Evolutionary conservation across 2,797 vertebrate species (phyloP).

Genomic region (Dendrocincla fuliginosa): DNA sequence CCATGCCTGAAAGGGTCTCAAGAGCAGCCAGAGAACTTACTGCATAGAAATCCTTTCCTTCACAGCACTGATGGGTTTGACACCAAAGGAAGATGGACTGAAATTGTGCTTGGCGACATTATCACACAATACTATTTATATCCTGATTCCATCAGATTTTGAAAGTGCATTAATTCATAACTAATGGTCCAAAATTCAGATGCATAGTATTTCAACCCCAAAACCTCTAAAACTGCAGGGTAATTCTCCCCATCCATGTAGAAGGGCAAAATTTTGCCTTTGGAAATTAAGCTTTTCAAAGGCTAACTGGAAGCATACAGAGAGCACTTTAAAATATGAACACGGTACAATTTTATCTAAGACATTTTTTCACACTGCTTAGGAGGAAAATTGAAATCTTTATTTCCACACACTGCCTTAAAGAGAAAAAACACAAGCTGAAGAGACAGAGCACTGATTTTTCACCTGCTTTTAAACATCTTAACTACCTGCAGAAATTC

Average conservation of each 20-base stretch:
- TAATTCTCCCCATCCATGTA: neutral
- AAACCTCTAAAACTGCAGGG: neutral
- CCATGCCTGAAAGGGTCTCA: neutral
- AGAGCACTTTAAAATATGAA: neutral
- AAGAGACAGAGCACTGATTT: neutral
- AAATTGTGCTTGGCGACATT: neutral
- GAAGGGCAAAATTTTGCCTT: neutral
- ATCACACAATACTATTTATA: neutral
- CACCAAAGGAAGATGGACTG: neutral
- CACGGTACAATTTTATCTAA: neutral
- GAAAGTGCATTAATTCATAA: neutral
- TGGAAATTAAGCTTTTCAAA: neutral
- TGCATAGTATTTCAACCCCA: fast-evolving
- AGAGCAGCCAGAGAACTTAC: neutral
- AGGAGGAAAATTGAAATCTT: neutral
- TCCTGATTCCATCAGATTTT: neutral
- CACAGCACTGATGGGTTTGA: neutral
- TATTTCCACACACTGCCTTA: neutral
- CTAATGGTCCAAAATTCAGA: neutral
- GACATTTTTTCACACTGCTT: neutral
- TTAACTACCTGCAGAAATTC: neutral
- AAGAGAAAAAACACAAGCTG: neutral
- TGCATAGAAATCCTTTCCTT: neutral
- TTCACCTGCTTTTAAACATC: neutral
- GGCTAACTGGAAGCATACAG: neutral